A percentile compares a stretch with the other conserved stretches of the same genome.
phyloP scores from a whole-genome alignment of 2,113 vertebrate species.

The Eurypyga helias region DNA sequence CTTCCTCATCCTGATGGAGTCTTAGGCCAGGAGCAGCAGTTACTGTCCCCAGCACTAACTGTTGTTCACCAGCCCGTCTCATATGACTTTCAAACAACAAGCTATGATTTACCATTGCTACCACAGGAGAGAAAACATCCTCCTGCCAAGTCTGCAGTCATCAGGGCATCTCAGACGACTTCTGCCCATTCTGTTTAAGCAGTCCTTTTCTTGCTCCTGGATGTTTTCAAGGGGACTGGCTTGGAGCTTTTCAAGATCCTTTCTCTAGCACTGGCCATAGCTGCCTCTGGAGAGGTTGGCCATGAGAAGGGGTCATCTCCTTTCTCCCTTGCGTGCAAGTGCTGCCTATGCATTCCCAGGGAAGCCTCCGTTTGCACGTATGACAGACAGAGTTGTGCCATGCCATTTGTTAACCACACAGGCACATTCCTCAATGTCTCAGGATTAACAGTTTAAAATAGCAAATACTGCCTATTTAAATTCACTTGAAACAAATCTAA shows the following conservation, averaged over 20 bases:
- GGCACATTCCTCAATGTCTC: neutral
- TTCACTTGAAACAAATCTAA: neutral
- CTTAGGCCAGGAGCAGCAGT: neutral
- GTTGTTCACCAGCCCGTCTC: neutral
- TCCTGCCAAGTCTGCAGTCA: neutral
- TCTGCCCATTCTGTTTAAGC: neutral
- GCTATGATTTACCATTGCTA: neutral
- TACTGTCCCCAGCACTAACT: neutral
- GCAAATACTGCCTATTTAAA: neutral
- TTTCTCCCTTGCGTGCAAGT: neutral
- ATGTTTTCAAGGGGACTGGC: neutral
- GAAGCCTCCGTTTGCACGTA: accelerated
- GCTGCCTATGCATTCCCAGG: neutral
- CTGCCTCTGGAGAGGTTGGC: neutral
- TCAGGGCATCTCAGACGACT: neutral
- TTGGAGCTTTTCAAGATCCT: neutral
- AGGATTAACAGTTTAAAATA: neutral
- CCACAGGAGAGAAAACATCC: neutral
- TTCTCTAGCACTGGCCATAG: neutral
- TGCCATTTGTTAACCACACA: neutral
- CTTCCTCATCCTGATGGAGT: neutral
- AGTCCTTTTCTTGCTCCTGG: neutral
- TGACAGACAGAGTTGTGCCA: neutral
- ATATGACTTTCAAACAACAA: neutral
- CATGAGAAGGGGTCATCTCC: neutral